phyloP scores from a whole-genome alignment of 1,140 invertebrate genomes.

The Zaprionus ghesquierei region DNA sequence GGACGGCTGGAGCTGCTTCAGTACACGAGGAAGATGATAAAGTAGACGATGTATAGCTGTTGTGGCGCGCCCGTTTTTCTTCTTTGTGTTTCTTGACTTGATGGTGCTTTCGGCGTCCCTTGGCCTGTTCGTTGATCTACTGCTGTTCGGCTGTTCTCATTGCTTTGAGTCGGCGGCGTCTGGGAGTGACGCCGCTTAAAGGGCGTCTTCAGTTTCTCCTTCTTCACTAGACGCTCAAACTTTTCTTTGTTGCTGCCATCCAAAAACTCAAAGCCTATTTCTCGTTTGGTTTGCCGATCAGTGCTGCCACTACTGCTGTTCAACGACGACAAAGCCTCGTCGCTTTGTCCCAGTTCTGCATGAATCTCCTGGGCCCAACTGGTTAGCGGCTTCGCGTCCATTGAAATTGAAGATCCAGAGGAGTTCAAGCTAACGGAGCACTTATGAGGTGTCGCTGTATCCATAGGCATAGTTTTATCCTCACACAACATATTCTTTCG shows the following conservation, averaged over 20 bases:
- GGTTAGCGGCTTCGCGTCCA: conserved; percentile 54
- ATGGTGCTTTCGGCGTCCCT: conserved; percentile 2
- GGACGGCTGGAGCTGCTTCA: conserved; percentile 89
- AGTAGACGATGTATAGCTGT: conserved; percentile 68
- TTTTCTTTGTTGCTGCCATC: conserved; percentile 77
- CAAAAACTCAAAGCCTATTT: conserved; percentile 73
- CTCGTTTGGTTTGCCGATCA: conserved; percentile 35
- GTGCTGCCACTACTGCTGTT: conserved; percentile 58
- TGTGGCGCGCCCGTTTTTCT: conserved; percentile 68
- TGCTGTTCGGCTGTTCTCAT: conserved; percentile 70
- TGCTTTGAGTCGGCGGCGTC: conserved; percentile 56
- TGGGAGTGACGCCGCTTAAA: conserved; percentile 77
- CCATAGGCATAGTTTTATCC: conserved; percentile 61
- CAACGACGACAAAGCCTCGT: conserved; percentile 62
- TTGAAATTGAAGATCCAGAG: conserved; percentile 58
- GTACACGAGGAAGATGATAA: conserved; percentile 83
- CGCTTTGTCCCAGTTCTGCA: conserved; percentile 60
- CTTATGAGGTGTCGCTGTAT: conserved; percentile 48
- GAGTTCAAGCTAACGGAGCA: conserved; percentile 58
- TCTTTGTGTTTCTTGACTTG: conserved; percentile 48
- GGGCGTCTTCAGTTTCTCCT: conserved; percentile 82
- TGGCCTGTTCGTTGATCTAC: conserved; percentile 26
- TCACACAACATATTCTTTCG: conserved; percentile 53
- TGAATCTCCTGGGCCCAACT: conserved; percentile 71
- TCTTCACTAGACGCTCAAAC: conserved; percentile 74